Percentiles rank a stretch among this genome's conserved stretches.
Conservation (phyloP, 2,888 invertebrate genomes). For the Neoascia interrupta region DNA sequence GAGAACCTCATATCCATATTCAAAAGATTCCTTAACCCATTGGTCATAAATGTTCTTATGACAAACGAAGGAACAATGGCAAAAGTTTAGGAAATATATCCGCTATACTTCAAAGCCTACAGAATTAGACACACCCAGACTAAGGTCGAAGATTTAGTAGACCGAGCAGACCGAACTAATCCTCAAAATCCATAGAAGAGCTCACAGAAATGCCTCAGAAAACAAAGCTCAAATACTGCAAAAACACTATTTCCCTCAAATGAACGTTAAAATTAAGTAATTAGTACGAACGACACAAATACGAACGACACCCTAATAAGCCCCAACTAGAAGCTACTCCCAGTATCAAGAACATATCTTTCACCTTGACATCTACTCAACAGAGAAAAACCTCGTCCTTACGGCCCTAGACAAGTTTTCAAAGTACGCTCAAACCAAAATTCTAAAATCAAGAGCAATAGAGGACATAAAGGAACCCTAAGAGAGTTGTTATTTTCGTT, state of each 20-base stretch:
- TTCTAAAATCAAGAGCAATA: neutral
- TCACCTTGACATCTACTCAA: neutral
- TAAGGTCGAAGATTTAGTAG: constrained; percentile 40
- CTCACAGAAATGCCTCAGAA: constrained; percentile 33
- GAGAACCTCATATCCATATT: constrained; percentile 25
- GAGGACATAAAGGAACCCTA: neutral
- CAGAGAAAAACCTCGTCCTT: neutral
- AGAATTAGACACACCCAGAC: constrained; percentile 15
- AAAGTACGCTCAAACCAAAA: neutral
- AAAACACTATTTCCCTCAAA: constrained; percentile 13
- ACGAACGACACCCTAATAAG: no score
- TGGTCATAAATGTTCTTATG: constrained; percentile 9
- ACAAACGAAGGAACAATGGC: constrained; percentile 28
- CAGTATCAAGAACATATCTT: no score
- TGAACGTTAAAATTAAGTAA: neutral
- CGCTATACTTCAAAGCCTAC: no score
- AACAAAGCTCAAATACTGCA: constrained; percentile 35
- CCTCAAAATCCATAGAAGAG: constrained; percentile 20
- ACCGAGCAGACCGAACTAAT: constrained; percentile 32
- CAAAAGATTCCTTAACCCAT: neutral
- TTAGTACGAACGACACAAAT: no score
- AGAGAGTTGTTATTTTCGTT: neutral
- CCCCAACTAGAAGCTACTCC: no score
- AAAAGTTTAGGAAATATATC: neutral
- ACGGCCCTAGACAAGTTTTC: no score